Percentiles rank a stretch among this genome's conserved stretches.
These are phyloP conservation scores for Ernsta delagoae DNA, from an alignment of 2,888 invertebrate species.

Conservation along the genomic window DNA sequence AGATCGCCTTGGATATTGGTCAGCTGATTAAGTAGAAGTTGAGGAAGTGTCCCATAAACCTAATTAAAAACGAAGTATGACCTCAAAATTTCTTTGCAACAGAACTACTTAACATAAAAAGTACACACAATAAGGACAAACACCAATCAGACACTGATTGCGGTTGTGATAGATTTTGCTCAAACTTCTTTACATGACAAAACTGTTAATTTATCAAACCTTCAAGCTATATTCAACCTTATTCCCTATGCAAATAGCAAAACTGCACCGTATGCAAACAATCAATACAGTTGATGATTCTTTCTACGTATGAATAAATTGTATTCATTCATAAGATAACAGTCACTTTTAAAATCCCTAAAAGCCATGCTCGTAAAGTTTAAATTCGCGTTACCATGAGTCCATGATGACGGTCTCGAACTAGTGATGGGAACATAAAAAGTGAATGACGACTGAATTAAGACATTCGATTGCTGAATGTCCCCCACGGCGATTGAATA, in stretches of 20 bases:
- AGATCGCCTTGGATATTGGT: too few relatives aligned
- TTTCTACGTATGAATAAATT: background rate
- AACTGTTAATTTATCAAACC: background rate
- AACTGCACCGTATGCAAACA: background rate
- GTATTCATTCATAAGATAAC: background rate
- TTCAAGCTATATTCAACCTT: constrained; percentile 3
- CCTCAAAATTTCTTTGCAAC: background rate
- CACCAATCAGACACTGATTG: constrained; percentile 3
- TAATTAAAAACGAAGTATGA: background rate
- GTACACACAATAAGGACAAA: constrained; percentile 1
- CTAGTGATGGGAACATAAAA: constrained; percentile 39
- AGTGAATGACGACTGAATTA: constrained; percentile 45
- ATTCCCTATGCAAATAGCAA: background rate
- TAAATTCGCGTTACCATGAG: background rate
- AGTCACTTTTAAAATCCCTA: background rate
- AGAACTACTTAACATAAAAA: background rate
- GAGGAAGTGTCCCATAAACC: background rate
- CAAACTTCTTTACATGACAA: constrained; percentile 1
- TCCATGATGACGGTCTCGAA: background rate
- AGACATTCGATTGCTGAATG: constrained; percentile 37
- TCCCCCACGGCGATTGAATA: constrained; percentile 43
- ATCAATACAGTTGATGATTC: background rate
- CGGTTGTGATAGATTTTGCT: background rate
- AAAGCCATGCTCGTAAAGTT: background rate
- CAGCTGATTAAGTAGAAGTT: too few relatives aligned